Conservation (phyloP, 2,797 vertebrate genomes). For the Harpagifer antarcticus region DNA sequence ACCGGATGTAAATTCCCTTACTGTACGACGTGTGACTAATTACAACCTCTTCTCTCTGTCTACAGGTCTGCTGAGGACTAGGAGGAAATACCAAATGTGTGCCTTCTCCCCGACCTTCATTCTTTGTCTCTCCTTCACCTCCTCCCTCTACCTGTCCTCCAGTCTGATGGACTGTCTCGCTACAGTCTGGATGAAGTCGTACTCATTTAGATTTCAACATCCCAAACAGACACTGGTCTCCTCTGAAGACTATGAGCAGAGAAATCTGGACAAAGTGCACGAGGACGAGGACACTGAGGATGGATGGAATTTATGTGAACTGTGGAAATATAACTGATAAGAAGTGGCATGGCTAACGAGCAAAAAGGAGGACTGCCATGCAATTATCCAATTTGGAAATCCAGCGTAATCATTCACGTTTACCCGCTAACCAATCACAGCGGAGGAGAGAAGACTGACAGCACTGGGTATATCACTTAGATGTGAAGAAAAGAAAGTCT, state of each 20-base stretch:
- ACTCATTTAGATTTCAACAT: conserved; percentile 1
- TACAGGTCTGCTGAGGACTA: conserved; percentile 84
- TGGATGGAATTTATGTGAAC: conserved; percentile 29
- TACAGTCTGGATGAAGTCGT: conserved; percentile 18
- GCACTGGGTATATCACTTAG: not conserved
- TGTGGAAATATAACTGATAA: conserved; percentile 18
- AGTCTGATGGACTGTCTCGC: conserved; percentile 14
- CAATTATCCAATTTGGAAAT: conserved; percentile 9
- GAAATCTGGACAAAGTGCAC: not conserved
- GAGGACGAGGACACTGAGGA: conserved; percentile 18
- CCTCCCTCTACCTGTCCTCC: conserved; percentile 20
- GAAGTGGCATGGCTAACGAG: not conserved
- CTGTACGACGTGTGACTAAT: not conserved
- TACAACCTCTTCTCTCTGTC: conserved; percentile 5
- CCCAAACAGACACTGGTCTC: not conserved
- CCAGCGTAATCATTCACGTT: conserved; percentile 10
- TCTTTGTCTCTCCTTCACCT: conserved; percentile 28
- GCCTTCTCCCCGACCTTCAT: conserved; percentile 68
- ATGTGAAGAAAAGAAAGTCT: not conserved
- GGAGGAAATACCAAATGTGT: conserved; percentile 64
- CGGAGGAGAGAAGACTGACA: conserved; percentile 1
- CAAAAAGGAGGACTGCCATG: not conserved
- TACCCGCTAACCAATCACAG: conserved; percentile 10
- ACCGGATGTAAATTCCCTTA: not conserved
- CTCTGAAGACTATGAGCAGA: conserved; percentile 5